Conservation (phyloP, 30 jellyfish, hydroid and myxozoan species). For the Aurelia aurita region DNA sequence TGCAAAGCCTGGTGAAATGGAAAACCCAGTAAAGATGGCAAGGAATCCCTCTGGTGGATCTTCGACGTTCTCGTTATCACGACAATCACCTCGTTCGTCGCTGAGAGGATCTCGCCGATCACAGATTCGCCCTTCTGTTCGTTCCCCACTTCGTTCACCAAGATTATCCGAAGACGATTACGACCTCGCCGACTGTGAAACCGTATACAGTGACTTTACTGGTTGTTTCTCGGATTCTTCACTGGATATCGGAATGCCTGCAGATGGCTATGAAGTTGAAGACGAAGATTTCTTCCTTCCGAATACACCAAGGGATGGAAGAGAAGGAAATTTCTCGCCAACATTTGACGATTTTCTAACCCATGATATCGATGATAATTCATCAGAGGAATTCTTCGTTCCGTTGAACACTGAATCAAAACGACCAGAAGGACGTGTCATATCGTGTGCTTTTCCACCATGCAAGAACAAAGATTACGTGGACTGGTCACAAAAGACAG, state of each 20-base stretch:
- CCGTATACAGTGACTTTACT: slow-evolving; percentile 70
- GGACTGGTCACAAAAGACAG: slow-evolving; percentile 72
- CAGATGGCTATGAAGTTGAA: slow-evolving; percentile 61
- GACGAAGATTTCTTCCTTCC: slow-evolving; percentile 76
- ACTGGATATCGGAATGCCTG: slow-evolving; percentile 45
- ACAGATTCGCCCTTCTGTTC: slow-evolving; percentile 53
- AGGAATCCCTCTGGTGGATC: slow-evolving; percentile 48
- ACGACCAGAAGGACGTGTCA: slow-evolving; percentile 53
- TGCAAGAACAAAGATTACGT: slow-evolving; percentile 72
- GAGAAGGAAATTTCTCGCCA: slow-evolving; percentile 62
- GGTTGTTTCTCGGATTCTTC: slow-evolving; percentile 72
- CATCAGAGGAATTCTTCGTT: slow-evolving; percentile 75
- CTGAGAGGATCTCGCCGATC: slow-evolving; percentile 13
- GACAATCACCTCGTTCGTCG: slow-evolving; percentile 32
- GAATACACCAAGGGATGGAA: background rate
- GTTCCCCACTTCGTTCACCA: slow-evolving; percentile 74
- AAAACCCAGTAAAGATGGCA: slow-evolving; percentile 14
- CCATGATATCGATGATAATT: slow-evolving; percentile 63
- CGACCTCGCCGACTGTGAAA: slow-evolving; percentile 60
- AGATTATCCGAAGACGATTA: slow-evolving; percentile 57
- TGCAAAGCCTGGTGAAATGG: slow-evolving; percentile 5
- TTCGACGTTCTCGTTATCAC: slow-evolving; percentile 29
- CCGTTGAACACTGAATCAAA: slow-evolving; percentile 46
- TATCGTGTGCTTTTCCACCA: slow-evolving; percentile 84
- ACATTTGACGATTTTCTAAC: slow-evolving; percentile 74